Percentiles rank a stretch among this genome's conserved stretches.
phyloP scores from a whole-genome alignment of 2,888 invertebrate species.

The Ophioninae sp. region DNA sequence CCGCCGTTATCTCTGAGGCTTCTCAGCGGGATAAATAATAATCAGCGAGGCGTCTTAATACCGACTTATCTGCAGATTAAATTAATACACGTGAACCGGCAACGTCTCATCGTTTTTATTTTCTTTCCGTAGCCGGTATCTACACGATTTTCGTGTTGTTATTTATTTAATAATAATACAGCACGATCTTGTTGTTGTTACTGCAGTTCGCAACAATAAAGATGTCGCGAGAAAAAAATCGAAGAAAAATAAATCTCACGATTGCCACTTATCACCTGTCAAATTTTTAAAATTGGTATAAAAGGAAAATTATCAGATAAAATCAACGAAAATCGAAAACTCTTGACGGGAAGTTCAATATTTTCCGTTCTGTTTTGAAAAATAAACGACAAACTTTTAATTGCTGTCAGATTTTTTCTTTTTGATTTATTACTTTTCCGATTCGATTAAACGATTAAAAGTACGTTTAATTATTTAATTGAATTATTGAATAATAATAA shows the following conservation, averaged over 20 bases:
- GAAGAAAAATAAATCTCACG: too few species aligned
- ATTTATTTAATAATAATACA: not conserved
- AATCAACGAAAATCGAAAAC: not conserved
- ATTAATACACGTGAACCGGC: not conserved
- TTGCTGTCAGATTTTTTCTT: not conserved
- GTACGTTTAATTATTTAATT: too few species aligned
- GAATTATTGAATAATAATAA: too few species aligned
- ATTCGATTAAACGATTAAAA: not conserved
- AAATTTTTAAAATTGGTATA: not conserved
- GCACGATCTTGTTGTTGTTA: not conserved
- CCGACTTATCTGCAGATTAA: slow-evolving; percentile 2
- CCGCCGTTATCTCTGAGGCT: slow-evolving; percentile 28
- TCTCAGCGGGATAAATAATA: slow-evolving; percentile 9
- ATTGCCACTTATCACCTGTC: not conserved
- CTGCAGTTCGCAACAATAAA: not conserved
- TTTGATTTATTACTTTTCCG: too few species aligned
- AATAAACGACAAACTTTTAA: not conserved
- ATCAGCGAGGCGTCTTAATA: not conserved
- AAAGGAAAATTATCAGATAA: not conserved
- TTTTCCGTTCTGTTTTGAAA: not conserved
- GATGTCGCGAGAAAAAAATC: not conserved
- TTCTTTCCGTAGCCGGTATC: slow-evolving; percentile 3
- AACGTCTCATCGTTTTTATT: slow-evolving; percentile 20
- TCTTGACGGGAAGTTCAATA: not conserved
- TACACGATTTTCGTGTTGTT: not conserved